phyloP scores from a whole-genome alignment of 2,888 invertebrate species.

The Panopea generosa region DNA sequence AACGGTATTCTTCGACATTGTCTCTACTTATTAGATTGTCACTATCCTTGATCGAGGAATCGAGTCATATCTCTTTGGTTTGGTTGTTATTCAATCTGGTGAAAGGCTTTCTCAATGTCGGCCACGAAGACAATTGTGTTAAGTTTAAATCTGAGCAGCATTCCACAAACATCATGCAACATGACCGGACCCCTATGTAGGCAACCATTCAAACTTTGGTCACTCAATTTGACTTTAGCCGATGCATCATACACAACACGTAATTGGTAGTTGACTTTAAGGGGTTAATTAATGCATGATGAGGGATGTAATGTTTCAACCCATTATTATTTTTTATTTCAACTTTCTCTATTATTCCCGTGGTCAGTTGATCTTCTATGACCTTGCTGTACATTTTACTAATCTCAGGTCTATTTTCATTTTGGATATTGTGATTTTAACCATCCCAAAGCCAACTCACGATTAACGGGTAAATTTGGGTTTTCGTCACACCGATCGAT shows the following conservation, averaged over 20 bases:
- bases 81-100: constrained; percentile 32
- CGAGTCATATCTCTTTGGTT: constrained; percentile 39
- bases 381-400: constrained; percentile 21
- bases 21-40: constrained; percentile 1
- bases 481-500: constrained; percentile 23
- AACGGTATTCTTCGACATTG: constrained; percentile 28
- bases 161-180: constrained; percentile 22
- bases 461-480: constrained; percentile 20
- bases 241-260: constrained; percentile 31
- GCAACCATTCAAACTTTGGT: constrained; percentile 29
- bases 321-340: not conserved
- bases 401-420: constrained; percentile 21
- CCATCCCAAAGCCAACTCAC: constrained; percentile 23
- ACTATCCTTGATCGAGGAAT: constrained; percentile 46
- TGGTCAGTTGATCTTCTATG: constrained; percentile 25
- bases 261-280: constrained; percentile 22
- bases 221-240: constrained; percentile 5
- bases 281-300: constrained; percentile 32
- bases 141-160: constrained; percentile 29
- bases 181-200: constrained; percentile 29
- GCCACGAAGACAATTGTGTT: constrained; percentile 29
- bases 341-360: constrained; percentile 40
- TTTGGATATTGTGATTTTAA: constrained; percentile 9
- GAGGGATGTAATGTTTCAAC: constrained; percentile 31
- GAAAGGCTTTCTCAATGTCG: constrained; percentile 38